These are phyloP conservation scores for Lasius platythorax DNA, from an alignment of 2,888 invertebrate genomes.

Conservation along the genomic window DNA sequence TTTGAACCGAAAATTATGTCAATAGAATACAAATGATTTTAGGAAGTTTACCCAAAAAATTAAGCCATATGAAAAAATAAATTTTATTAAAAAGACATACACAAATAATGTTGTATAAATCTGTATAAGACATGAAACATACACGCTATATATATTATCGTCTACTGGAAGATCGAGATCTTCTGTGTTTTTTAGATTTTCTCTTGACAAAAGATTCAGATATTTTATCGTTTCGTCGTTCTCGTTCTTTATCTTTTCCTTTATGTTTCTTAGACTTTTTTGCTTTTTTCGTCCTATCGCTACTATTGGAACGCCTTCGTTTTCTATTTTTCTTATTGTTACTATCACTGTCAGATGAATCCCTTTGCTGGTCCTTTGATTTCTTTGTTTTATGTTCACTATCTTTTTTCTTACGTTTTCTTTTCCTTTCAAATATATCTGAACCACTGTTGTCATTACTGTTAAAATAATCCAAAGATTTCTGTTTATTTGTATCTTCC, in stretches of 20 bases:
- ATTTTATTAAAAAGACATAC: slow-evolving; percentile 75
- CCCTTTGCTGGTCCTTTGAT: slow-evolving; percentile 71
- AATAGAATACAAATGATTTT: background rate
- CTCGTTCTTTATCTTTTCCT: slow-evolving; percentile 88
- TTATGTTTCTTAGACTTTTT: slow-evolving; percentile 85
- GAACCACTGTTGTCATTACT: slow-evolving; percentile 78
- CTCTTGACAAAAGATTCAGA: slow-evolving; percentile 86
- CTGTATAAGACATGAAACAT: slow-evolving; percentile 61
- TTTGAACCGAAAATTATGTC: background rate
- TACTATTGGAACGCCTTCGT: slow-evolving; percentile 73
- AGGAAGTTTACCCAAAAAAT: background rate
- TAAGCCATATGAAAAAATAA: slow-evolving; percentile 72
- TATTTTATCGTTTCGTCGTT: slow-evolving; percentile 87
- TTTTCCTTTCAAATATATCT: slow-evolving; percentile 70
- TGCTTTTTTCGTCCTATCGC: slow-evolving; percentile 77
- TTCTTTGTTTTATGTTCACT: slow-evolving; percentile 54
- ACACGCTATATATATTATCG: slow-evolving; percentile 43
- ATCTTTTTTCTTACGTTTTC: slow-evolving; percentile 76
- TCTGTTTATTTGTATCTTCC: slow-evolving; percentile 85
- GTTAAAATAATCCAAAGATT: slow-evolving; percentile 67
- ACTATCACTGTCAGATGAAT: slow-evolving; percentile 62
- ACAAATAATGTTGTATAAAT: slow-evolving; percentile 68
- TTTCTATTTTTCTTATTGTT: slow-evolving; percentile 70
- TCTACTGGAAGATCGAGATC: slow-evolving; percentile 68
- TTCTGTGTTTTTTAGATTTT: slow-evolving; percentile 84